Evolutionary conservation across 1,140 invertebrate genomes (phyloP).

Genomic region (Megalopta genalis): DNA sequence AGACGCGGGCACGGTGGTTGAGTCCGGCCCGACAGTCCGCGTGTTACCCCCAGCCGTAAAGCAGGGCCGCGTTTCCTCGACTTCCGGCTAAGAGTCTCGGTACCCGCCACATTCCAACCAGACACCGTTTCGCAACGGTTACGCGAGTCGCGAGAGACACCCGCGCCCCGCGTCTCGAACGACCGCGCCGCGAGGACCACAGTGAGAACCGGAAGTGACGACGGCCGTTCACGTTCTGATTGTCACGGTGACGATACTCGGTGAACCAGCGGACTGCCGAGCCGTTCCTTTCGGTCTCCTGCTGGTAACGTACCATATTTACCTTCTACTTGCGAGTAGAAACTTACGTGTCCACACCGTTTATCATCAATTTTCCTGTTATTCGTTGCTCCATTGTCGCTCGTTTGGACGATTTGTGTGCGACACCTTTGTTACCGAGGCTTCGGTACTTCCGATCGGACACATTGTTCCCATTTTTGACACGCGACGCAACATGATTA

Average conservation of each 20-base stretch:
- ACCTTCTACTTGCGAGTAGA: no score
- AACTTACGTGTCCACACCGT: no score
- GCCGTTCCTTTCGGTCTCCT: neutral
- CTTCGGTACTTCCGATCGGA: no score
- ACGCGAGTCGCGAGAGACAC: neutral
- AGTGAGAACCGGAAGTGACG: conserved; percentile 35
- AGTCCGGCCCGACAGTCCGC: conserved; percentile 68
- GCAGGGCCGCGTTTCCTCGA: conserved; percentile 42
- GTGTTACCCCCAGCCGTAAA: conserved; percentile 67
- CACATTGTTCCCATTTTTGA: no score
- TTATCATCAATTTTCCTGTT: no score
- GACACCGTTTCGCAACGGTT: conserved; percentile 1
- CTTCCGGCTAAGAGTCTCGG: conserved; percentile 35
- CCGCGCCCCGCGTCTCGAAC: no score
- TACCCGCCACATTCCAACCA: conserved; percentile 23
- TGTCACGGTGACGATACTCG: neutral
- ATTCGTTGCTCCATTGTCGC: no score
- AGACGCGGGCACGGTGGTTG: conserved; percentile 61
- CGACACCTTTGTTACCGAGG: no score
- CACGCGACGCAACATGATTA: no score
- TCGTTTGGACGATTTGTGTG: no score
- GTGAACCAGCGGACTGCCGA: no score
- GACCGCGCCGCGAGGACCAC: neutral
- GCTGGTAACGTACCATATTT: conserved; percentile 8
- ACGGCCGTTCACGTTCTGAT: no score